A percentile compares a stretch with the other conserved stretches of the same genome.
phyloP scores from a whole-genome alignment of 1,140 invertebrate species.

The Rhyacophila brunnea region DNA sequence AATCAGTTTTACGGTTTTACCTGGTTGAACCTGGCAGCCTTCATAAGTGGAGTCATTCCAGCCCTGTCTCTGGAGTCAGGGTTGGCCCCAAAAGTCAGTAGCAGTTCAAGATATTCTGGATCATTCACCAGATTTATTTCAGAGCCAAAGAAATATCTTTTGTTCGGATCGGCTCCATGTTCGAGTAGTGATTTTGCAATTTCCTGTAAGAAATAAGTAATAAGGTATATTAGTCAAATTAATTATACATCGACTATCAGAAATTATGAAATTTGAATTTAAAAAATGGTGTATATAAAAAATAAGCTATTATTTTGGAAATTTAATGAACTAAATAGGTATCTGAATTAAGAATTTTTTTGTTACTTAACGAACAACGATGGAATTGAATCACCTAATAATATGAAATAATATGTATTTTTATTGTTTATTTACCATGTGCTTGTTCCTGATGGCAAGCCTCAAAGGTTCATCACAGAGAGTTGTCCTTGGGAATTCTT shows the following conservation, averaged over 20 bases:
- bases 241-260: no score
- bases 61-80: slow-evolving; percentile 82
- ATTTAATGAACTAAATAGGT: no score
- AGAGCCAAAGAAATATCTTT: slow-evolving; percentile 83
- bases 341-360: no score
- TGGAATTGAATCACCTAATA: no score
- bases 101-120: slow-evolving; percentile 75
- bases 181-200: slow-evolving; percentile 68
- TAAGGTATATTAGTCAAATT: no score
- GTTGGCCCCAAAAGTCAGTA: slow-evolving; percentile 81
- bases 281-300: no score
- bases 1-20: no score
- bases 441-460: slow-evolving; percentile 81
- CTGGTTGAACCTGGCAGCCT: slow-evolving; percentile 74
- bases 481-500: slow-evolving; percentile 69
- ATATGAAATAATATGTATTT: slow-evolving; percentile 3
- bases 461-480: slow-evolving; percentile 79
- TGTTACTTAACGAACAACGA: no score
- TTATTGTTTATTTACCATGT: slow-evolving; percentile 60
- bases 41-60: slow-evolving; percentile 86
- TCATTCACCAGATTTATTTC: slow-evolving; percentile 88
- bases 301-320: slow-evolving; percentile 6
- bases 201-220: no score
- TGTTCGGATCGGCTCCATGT: slow-evolving; percentile 74
- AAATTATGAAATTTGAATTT: no score